phyloP scores from a whole-genome alignment of 1,140 invertebrate genomes.

The Coptotermes formosanus region DNA sequence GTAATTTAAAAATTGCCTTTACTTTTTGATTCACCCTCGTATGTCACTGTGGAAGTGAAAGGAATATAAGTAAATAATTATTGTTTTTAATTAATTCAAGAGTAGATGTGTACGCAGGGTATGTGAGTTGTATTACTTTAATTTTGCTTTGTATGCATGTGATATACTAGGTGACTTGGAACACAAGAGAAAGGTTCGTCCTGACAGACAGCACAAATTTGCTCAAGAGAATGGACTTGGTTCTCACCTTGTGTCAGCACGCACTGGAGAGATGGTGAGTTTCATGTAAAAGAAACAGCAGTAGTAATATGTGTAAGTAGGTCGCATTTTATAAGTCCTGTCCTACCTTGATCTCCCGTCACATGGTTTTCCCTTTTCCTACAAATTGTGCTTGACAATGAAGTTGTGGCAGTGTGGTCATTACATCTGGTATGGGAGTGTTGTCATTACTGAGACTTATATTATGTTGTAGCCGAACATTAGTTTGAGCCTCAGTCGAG shows the following conservation, averaged over 20 bases:
- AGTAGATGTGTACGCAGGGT: neutral
- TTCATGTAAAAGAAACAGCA: neutral
- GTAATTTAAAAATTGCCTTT: too few species aligned
- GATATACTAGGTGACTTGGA: conserved; percentile 69
- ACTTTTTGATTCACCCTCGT: too few species aligned
- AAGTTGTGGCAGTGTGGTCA: too few species aligned
- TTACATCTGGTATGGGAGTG: too few species aligned
- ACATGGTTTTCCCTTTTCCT: too few species aligned
- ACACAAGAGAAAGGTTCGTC: conserved; percentile 75
- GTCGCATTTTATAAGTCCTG: too few species aligned
- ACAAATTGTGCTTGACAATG: too few species aligned
- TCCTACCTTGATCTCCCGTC: too few species aligned
- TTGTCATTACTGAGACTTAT: too few species aligned
- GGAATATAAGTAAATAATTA: neutral
- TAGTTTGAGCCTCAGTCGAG: too few species aligned
- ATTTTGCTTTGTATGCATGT: conserved; percentile 22
- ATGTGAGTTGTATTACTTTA: neutral
- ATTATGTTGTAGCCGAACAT: too few species aligned
- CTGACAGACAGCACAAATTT: conserved; percentile 77
- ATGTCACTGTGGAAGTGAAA: neutral
- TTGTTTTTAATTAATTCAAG: neutral
- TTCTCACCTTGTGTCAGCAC: conserved; percentile 77
- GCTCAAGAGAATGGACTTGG: conserved; percentile 71
- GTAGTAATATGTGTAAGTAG: too few species aligned
- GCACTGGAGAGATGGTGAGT: conserved; percentile 84